Evolutionary conservation across 2,113 vertebrate genomes (phyloP), one percentile per base, ranked within the genome.

Genomic region (Semnornis frantzii): DNA sequence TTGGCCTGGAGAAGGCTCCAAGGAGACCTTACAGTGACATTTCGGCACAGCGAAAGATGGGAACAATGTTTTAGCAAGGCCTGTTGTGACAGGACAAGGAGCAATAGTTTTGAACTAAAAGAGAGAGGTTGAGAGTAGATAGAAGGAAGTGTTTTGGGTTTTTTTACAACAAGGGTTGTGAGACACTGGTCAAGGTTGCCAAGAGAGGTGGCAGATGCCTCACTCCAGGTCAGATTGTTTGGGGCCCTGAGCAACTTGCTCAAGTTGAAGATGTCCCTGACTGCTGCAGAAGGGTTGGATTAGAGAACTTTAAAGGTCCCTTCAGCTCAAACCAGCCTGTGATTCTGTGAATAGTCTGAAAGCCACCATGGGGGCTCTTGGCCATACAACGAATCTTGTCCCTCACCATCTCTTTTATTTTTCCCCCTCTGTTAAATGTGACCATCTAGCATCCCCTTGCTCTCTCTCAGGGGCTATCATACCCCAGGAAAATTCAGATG

Each of bases 241-340:
- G 0, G 17, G 27, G n/a, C 20, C 52, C 16, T 23, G 37, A 46
- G 65, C 5, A 31, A 14, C 23, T 5, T 15, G 39, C 12, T 39
- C 8, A 6, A 6, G 21, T 7, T 7, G n/a, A 59, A 59, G 33
- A 31, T 7, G 27, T 9, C 21, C 17, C 8, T 17, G 58, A 21
- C n/a, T 5, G 5, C 0, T 9, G 39, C 48, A 37, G 23, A 15
- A 8, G 3, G 3, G 4, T 4, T 50, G 24, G 33, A 50, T n/a
- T 20, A 16, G 18, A 20, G 19, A 2, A 8, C 33, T n/a, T 42
- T 14, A 6, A 7, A 0, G 0, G 15, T 80, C 6, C 50, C 33
- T 65, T 20, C 52, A 28, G n/a, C 14, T 19, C 15, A 58, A 79
- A 72, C 18, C 7, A 15, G n/a, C 62, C 27, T 31, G 5, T 33